Base-by-base conservation (phyloP, 2,888 invertebrate genomes). In the Ophioninae sp. region DNA sequence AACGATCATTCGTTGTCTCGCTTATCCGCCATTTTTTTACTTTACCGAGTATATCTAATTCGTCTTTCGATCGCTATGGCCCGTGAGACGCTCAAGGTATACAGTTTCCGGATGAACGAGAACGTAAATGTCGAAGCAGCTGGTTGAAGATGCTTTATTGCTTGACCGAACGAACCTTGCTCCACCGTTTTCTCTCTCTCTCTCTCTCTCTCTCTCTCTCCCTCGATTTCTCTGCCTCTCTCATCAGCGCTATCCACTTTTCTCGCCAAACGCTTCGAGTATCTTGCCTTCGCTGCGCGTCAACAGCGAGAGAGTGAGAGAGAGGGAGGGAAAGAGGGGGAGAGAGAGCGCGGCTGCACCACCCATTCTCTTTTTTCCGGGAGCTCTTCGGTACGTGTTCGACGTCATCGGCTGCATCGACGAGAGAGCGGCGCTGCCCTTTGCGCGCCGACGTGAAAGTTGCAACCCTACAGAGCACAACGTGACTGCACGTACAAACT, bases 391-490 rank as follows among this genome's bases (percentile, higher is more conserved):
- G 69, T 51, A 51, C 51, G 13, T 68, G 82, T 77, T 77, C 82
- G 63, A 73, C 79, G 82, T 82, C 81, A 76, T 82, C 79, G 77
- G 65, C 75, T 84, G 84, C 84, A 85, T 74, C 81, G 79, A 81
- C 67, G 81, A 73, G 73, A 74, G 59, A 59, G 67, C 61, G 22
- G 68, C 74, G 76, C 71, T 84, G 84, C 82, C 84, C 84, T 84
- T 84, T 84, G 84, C 84, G 79, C 84, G 76, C 63, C 73, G 72
- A 84, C 79, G 76, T 79, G 73, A 79, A 73, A 79, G 73, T 67
- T 81, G 84, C 81, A 83, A 68, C 83, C 64, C 75, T 59, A 76
- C 63, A 69, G 78, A 71, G 78, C 64, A 30, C 30, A 76, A 67
- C 65, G 76, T 67, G 71, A 80, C 65, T 76, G 77, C 71, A 51